A percentile compares a stretch with the other conserved stretches of the same genome.
Evolutionary conservation across 2,888 invertebrate genomes (phyloP).

Genomic region (Ypsolopha sequella): DNA sequence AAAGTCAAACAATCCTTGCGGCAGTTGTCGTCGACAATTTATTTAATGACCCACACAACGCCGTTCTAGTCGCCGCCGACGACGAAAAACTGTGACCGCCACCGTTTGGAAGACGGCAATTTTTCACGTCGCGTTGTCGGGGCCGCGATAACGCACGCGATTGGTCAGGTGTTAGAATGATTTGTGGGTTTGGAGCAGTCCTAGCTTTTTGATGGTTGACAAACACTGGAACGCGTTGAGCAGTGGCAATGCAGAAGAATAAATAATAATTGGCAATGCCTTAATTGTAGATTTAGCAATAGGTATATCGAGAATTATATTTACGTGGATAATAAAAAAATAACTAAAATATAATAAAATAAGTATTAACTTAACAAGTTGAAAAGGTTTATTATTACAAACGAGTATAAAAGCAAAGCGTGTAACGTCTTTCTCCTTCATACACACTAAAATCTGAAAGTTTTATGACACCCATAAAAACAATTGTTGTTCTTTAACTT

Average conservation of each 20-base stretch:
- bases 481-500: slow-evolving; percentile 30
- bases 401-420: background rate
- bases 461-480: slow-evolving; percentile 45
- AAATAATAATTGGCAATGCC: no score
- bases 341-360: no score
- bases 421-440: slow-evolving; percentile 14
- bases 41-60: slow-evolving; percentile 44
- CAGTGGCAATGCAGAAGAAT: slow-evolving; percentile 4
- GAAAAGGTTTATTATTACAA: no score
- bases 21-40: slow-evolving; percentile 53
- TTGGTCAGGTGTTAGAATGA: slow-evolving; percentile 65
- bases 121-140: slow-evolving; percentile 48
- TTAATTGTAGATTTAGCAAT: no score
- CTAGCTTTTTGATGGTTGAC: slow-evolving; percentile 29
- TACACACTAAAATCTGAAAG: slow-evolving; percentile 23
- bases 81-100: slow-evolving; percentile 38
- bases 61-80: slow-evolving; percentile 18
- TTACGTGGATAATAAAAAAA: no score
- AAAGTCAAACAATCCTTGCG: slow-evolving; percentile 9
- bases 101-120: slow-evolving; percentile 48
- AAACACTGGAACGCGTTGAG: slow-evolving; percentile 21
- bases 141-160: slow-evolving; percentile 39
- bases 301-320: no score
- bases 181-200: slow-evolving; percentile 39
- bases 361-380: no score